Conservation (phyloP, 2,113 vertebrate species). For the Eolophus roseicapilla region DNA sequence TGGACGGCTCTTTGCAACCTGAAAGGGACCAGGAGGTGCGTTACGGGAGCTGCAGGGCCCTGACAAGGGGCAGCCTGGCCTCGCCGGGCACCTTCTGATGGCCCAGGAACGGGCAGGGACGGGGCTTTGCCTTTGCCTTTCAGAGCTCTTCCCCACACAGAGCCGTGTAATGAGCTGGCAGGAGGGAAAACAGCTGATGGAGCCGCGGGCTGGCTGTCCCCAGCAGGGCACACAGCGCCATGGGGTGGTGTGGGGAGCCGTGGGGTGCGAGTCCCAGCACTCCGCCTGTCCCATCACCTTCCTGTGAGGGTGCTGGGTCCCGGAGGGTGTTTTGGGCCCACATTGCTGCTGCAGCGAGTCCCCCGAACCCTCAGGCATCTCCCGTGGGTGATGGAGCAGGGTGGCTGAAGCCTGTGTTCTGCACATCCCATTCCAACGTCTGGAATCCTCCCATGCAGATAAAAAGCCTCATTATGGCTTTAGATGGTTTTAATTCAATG, state of each 20-base stretch:
- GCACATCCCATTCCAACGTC: not conserved
- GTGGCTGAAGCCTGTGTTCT: not conserved
- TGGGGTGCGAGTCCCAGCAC: not conserved
- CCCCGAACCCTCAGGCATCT: not conserved
- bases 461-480: conserved; percentile 42
- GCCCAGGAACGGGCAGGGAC: not conserved
- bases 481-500: conserved; percentile 80
- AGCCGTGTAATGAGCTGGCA: not conserved
- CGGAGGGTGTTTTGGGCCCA: accelerated
- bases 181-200: not conserved
- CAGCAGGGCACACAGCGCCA: not conserved
- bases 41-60: not conserved
- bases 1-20: not conserved
- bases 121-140: not conserved
- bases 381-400: not conserved
- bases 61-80: not conserved
- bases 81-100: not conserved
- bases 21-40: not conserved
- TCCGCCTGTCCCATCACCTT: accelerated
- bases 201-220: not conserved
- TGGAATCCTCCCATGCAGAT: not conserved
- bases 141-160: not conserved
- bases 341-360: not conserved
- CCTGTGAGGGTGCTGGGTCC: not conserved
- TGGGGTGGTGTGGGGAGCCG: not conserved